phyloP scores from a whole-genome alignment of 1,140 invertebrate species.

The Drosophila jambulina region DNA sequence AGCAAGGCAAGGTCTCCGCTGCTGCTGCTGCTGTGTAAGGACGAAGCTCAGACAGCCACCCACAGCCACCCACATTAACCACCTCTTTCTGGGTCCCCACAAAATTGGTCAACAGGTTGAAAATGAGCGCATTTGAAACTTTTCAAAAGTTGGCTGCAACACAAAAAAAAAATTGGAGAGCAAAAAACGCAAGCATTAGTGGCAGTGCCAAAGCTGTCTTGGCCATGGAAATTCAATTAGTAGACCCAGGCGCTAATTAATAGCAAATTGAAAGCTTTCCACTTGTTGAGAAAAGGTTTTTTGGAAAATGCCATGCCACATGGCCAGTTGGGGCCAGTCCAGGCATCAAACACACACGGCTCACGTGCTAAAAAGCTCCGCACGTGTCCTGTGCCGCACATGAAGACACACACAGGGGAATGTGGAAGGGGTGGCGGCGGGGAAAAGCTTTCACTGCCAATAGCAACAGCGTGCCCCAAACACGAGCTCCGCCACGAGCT shows the following conservation, averaged over 20 bases:
- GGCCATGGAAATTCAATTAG: constrained; percentile 79
- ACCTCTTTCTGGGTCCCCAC: background rate
- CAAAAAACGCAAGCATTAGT: constrained; percentile 10
- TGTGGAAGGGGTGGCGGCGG: background rate
- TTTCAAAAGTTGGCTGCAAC: constrained; percentile 24
- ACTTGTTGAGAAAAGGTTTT: constrained; percentile 69
- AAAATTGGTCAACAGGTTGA: constrained; percentile 72
- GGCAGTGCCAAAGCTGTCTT: background rate
- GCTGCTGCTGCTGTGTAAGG: constrained; percentile 43
- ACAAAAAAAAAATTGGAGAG: constrained; percentile 18
- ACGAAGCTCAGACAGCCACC: constrained; percentile 41
- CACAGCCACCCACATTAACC: background rate
- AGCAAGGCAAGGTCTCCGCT: constrained; percentile 72
- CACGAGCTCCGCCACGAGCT: constrained; percentile 66
- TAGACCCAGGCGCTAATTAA: constrained; percentile 62
- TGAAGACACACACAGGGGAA: constrained; percentile 13
- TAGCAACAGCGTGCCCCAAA: constrained; percentile 65
- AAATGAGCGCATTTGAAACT: constrained; percentile 37
- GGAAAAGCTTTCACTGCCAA: constrained; percentile 55
- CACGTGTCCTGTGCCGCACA: constrained; percentile 62
- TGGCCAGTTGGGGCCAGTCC: constrained; percentile 24
- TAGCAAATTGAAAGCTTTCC: constrained; percentile 72
- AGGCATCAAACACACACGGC: constrained; percentile 34
- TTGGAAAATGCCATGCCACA: constrained; percentile 37
- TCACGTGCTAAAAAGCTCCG: constrained; percentile 65